Evolutionary conservation across 2,797 vertebrate genomes (phyloP), one percentile per base, ranked within the genome.

Genomic region (Onychomys arenicola): DNA sequence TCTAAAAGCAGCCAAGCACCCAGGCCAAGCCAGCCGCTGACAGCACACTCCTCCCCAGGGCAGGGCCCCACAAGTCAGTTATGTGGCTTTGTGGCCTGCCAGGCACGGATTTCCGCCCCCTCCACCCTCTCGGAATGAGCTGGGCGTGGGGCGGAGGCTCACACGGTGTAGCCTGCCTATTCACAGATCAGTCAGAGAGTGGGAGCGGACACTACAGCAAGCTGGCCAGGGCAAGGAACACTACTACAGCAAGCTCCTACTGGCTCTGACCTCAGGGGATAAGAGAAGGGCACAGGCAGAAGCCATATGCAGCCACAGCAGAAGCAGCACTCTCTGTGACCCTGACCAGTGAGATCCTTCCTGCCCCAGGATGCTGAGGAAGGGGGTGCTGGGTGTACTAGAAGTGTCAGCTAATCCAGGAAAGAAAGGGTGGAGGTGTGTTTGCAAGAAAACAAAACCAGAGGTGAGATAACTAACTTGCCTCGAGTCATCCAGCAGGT

Each of bases 71-170:
- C 25, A 96, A 92, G 92, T 97, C 97, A 94, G 96, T 96, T 93
- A 69, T 97, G 97, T 97, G 98, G 98, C 92, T 97, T 97, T 97
- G 97, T 88, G 97, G 97, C 86, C 93, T 97, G 81, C 96, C 95
- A 83, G 89, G 96, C 96, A 85, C 63, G 93, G 97, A 97, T 97
- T 98, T 97, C 97, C 98, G 93, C 96, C 94, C 73, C 93, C 98
- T 82, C 97, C 97, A 95, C 98, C 98, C 98, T 97, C 92, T 97
- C 96, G 88, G 82, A 95, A 97, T 89, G 93, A 96, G 80, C 21
- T 59, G 92, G 89, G 59, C 0, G 27, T n/a, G 52, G 46, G 90
- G 81, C 6, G 19, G 75, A 65, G 86, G 65, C 57, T 83, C 52
- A 73, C 88, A 13, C 63, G 73, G 71, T 2, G n/a, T 96, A n/a